Evolutionary conservation across 2,888 invertebrate species (phyloP).

Genomic region (Nysson spinosus): DNA sequence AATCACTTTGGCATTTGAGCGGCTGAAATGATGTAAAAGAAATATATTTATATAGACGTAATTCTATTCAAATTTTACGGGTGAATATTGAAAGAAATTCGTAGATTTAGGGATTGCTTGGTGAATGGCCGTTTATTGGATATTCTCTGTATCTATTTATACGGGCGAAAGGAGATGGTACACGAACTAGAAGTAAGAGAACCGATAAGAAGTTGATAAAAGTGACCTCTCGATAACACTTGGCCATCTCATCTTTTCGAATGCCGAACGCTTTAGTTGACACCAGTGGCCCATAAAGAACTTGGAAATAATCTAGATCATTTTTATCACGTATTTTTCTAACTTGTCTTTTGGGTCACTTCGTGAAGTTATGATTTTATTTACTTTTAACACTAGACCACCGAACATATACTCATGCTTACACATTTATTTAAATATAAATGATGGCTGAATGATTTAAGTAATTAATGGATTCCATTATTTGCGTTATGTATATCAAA

Average conservation of each 20-base stretch:
- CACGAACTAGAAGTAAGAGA: constrained; percentile 47
- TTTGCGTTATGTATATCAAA: too few relatives aligned
- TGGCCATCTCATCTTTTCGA: constrained; percentile 42
- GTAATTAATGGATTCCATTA: too few relatives aligned
- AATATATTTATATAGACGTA: too few relatives aligned
- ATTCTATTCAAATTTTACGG: too few relatives aligned
- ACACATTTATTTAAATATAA: too few relatives aligned
- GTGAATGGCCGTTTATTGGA: constrained; percentile 19
- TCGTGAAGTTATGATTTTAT: neutral
- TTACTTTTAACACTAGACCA: too few relatives aligned
- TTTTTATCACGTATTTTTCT: neutral
- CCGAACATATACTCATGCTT: too few relatives aligned
- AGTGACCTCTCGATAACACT: constrained; percentile 67
- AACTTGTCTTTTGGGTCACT: neutral
- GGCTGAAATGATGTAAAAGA: too few relatives aligned
- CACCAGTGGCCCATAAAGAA: constrained; percentile 42
- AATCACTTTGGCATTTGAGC: too few relatives aligned
- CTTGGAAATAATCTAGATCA: constrained; percentile 5
- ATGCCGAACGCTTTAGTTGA: constrained; percentile 23
- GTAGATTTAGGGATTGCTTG: neutral
- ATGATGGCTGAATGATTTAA: too few relatives aligned
- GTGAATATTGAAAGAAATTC: too few relatives aligned
- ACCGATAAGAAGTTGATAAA: constrained; percentile 55
- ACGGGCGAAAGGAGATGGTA: constrained; percentile 36
- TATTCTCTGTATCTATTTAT: constrained; percentile 29